These are phyloP conservation scores for Phaonia tiefii DNA, from an alignment of 2,888 invertebrate species.

Conservation along the genomic window DNA sequence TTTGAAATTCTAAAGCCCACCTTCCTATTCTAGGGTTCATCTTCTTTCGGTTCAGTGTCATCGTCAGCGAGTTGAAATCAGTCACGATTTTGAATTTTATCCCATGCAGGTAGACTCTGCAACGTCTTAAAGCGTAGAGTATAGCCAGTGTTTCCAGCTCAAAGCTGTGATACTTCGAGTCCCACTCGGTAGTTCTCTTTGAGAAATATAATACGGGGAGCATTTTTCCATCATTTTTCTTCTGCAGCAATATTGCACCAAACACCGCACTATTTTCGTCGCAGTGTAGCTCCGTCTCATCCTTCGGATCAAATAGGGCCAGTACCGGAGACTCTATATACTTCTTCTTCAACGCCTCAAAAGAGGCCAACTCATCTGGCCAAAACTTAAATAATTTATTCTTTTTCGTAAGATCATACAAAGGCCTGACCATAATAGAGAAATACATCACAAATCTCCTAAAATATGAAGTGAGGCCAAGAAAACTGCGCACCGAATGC, in stretches of 20 bases:
- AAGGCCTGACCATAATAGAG: conserved; percentile 48
- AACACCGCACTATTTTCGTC: conserved; percentile 74
- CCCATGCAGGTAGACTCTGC: conserved; percentile 42
- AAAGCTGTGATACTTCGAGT: conserved; percentile 72
- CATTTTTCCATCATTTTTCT: conserved; percentile 68
- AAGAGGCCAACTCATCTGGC: conserved; percentile 42
- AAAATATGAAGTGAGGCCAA: conserved; percentile 57
- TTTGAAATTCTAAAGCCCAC: too few relatives aligned
- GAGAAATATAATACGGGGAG: conserved; percentile 75
- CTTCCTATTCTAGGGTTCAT: too few relatives aligned
- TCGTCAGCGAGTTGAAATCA: conserved; percentile 67
- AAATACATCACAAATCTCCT: too few relatives aligned
- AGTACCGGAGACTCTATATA: conserved; percentile 50
- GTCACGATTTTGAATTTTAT: conserved; percentile 71
- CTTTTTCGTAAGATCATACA: conserved; percentile 57
- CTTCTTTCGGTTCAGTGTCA: conserved; percentile 70
- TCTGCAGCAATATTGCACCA: conserved; percentile 74
- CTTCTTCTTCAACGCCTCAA: conserved; percentile 53
- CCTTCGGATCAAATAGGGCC: conserved; percentile 70
- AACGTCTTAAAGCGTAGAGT: conserved; percentile 77
- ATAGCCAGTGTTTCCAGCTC: conserved; percentile 73
- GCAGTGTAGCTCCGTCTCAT: conserved; percentile 75
- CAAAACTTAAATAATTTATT: conserved; percentile 62
- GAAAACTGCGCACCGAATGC: conserved; percentile 47
- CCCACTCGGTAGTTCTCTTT: conserved; percentile 75